phyloP scores from a whole-genome alignment of 1,140 invertebrate genomes.

The Theocolax elegans region DNA sequence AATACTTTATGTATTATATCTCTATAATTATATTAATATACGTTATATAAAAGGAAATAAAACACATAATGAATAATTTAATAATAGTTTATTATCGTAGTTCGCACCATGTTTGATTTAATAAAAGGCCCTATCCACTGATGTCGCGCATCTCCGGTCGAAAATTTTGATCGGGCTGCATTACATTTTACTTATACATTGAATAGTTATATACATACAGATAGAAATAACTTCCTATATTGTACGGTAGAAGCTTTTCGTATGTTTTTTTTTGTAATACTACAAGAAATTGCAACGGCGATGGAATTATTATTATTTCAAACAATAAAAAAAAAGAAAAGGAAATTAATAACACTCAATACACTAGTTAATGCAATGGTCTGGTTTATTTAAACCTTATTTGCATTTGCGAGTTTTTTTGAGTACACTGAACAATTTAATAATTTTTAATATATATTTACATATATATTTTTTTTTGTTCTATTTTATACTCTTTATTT shows the following conservation, averaged over 20 bases:
- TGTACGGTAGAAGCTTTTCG: not conserved
- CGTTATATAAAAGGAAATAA: slow-evolving; percentile 3
- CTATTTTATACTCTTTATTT: no score
- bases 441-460: no score
- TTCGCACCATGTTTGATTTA: slow-evolving; percentile 36
- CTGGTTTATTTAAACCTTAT: no score
- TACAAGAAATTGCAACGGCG: slow-evolving; percentile 13
- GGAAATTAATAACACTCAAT: not conserved
- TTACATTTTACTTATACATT: slow-evolving; percentile 16
- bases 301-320: slow-evolving; percentile 1
- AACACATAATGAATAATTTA: slow-evolving; percentile 36
- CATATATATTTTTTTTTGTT: no score
- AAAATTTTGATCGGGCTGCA: slow-evolving; percentile 18
- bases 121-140: slow-evolving; percentile 29
- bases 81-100: slow-evolving; percentile 39
- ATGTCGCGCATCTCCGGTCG: slow-evolving; percentile 33
- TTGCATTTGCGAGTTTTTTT: no score
- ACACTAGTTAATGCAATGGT: slow-evolving; percentile 3
- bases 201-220: slow-evolving; percentile 20
- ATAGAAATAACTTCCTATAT: slow-evolving; percentile 15
- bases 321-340: slow-evolving; percentile 17
- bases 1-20: no score
- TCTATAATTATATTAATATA: not conserved
- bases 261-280: slow-evolving; percentile 11
- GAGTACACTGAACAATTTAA: no score